Base-by-base conservation (phyloP, 2,113 vertebrate species). In the Rostratula benghalensis region DNA sequence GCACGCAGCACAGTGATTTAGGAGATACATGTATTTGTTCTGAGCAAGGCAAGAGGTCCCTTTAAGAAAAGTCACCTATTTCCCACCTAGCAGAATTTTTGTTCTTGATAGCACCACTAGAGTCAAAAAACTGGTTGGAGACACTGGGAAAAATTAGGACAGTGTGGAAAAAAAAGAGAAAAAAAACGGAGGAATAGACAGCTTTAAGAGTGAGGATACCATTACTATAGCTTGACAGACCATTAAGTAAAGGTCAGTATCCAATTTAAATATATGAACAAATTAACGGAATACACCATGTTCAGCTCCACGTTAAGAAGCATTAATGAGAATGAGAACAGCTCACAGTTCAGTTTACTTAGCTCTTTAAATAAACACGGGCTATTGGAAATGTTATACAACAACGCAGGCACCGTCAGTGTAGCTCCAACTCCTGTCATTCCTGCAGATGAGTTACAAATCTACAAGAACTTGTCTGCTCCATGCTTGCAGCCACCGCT, bases 311-410 rank as follows among this genome's bases (percentile, higher is more conserved):
- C 13, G 46, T 65, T 94, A 95, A 95, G 92, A 89, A 89, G 83
- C 83, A 93, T 87, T 97, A 97, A 97, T 96, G 93, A 97, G 70
- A 70, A 45, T 69, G 75, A 76, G 97, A 89, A 95, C 93, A 96
- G 87, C 90, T 87, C 75, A 64, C 92, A 95, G 95, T 97, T 97
- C 96, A 71, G 79, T 96, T 97, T 96, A 94, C 95, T 93, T 84
- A 67, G 86, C 83, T 95, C 96, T 97, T 97, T 97, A 97, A 97
- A 98, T 97, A 98, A 98, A 97, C 95, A 97, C 87, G 79, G 97
- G 63, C 95, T 95, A 95, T 95, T 89, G 93, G 96, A 95, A 97
- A 95, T 94, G 93, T 95, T 97, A 97, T 91, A 94, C 97, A 96
- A 97, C 94, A 94, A 89, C 56, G 21, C 76, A 30, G 68, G 95